These are phyloP conservation scores for Sarcophaga bullata DNA, from an alignment of 1,140 invertebrate species.

Conservation along the genomic window DNA sequence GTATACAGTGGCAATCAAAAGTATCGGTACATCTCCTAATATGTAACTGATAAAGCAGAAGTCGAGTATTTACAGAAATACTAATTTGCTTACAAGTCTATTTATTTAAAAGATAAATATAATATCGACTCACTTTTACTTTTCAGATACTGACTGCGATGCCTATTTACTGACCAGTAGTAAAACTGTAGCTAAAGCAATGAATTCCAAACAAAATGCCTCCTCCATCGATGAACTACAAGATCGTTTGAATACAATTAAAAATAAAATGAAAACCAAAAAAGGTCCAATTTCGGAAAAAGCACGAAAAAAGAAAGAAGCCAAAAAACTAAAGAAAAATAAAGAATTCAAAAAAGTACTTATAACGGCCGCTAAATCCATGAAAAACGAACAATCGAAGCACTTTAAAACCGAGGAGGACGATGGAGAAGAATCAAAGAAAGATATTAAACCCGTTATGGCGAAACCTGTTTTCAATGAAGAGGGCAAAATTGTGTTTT, in stretches of 20 bases:
- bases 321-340: conserved; percentile 61
- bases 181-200: conserved; percentile 44
- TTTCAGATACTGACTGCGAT: conserved; percentile 57
- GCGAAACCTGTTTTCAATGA: conserved; percentile 71
- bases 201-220: not conserved
- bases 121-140: not conserved
- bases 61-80: no score
- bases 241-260: conserved; percentile 59
- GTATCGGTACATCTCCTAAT: no score
- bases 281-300: conserved; percentile 58
- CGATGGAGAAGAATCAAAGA: conserved; percentile 56
- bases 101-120: no score
- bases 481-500: conserved; percentile 80
- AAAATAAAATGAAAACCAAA: conserved; percentile 62
- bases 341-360: conserved; percentile 63
- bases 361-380: conserved; percentile 55
- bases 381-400: conserved; percentile 62
- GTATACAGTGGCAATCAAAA: no score
- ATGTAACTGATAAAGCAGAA: no score
- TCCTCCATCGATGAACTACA: conserved; percentile 51
- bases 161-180: conserved; percentile 56
- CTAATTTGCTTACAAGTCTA: no score
- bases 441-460: conserved; percentile 61
- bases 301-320: conserved; percentile 53
- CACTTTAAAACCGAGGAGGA: conserved; percentile 45